Conservation (phyloP, 2,113 vertebrate genomes). For the Sinocyclocheilus maitianheensis region DNA sequence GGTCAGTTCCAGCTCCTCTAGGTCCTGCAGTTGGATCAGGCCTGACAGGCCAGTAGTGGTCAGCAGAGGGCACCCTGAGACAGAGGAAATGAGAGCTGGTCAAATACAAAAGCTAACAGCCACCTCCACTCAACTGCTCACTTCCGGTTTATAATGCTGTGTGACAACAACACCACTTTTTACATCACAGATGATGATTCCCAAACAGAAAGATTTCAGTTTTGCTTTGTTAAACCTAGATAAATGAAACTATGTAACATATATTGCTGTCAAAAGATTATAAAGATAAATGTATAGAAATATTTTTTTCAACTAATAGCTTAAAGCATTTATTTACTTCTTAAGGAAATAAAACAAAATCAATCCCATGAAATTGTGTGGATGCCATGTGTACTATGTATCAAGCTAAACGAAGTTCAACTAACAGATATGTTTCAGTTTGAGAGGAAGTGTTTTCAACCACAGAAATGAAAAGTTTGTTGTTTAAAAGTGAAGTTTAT, state of each 20-base stretch:
- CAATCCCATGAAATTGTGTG: too few relatives aligned
- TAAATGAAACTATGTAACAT: too few relatives aligned
- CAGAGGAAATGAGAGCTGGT: neutral
- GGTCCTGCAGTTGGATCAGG: constrained; percentile 93
- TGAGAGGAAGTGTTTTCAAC: neutral
- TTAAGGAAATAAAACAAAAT: too few relatives aligned
- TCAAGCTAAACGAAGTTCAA: neutral
- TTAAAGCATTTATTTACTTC: too few relatives aligned
- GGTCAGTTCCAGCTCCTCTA: constrained; percentile 97
- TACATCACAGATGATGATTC: too few relatives aligned
- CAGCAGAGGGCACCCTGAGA: constrained; percentile 91
- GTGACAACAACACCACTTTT: neutral
- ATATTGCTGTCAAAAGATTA: too few relatives aligned
- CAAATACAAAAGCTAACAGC: neutral
- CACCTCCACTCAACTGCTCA: constrained; percentile 80
- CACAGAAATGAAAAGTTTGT: neutral
- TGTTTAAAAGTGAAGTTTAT: neutral
- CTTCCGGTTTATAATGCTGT: constrained; percentile 13
- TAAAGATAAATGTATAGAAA: too few relatives aligned
- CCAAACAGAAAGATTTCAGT: too few relatives aligned
- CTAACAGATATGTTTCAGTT: neutral
- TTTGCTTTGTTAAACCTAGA: too few relatives aligned
- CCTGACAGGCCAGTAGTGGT: constrained; percentile 95
- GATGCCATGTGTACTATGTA: too few relatives aligned
- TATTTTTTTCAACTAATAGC: too few relatives aligned